phyloP scores from a whole-genome alignment of 2,113 vertebrate genomes.

The Thymallus thymallus region DNA sequence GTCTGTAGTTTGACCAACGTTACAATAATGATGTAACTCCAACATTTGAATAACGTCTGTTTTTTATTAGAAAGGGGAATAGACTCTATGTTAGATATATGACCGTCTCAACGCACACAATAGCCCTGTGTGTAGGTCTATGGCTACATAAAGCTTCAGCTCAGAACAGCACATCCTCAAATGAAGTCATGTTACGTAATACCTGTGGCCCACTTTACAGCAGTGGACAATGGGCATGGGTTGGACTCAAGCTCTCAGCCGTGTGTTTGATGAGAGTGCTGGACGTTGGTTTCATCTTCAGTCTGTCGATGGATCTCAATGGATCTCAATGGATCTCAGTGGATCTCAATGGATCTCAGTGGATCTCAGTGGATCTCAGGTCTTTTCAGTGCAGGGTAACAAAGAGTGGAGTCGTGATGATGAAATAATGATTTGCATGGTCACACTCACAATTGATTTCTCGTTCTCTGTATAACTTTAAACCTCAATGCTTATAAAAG shows the following conservation, averaged over 20 bases:
- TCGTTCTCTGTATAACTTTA: too few relatives aligned
- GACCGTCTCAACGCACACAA: neutral
- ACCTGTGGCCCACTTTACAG: neutral
- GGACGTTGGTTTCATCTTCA: neutral
- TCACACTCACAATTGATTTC: too few relatives aligned
- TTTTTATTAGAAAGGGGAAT: slow-evolving; percentile 39
- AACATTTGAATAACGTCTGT: slow-evolving; percentile 31
- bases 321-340: too few relatives aligned
- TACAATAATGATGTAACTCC: slow-evolving; percentile 4
- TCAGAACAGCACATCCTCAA: neutral
- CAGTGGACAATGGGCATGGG: neutral
- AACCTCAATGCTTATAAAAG: too few relatives aligned
- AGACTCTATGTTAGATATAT: slow-evolving; percentile 19
- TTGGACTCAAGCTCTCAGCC: neutral
- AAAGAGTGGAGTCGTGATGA: neutral
- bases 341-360: too few relatives aligned
- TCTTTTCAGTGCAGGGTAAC: neutral
- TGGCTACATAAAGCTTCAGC: neutral
- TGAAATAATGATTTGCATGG: too few relatives aligned
- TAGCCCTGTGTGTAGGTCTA: neutral
- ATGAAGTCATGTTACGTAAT: neutral
- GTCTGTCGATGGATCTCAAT: neutral
- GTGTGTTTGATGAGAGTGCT: neutral
- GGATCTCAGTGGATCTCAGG: neutral
- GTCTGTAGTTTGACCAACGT: neutral